Base-by-base conservation (phyloP, 2,113 vertebrate genomes). In the Aptenodytes forsteri region DNA sequence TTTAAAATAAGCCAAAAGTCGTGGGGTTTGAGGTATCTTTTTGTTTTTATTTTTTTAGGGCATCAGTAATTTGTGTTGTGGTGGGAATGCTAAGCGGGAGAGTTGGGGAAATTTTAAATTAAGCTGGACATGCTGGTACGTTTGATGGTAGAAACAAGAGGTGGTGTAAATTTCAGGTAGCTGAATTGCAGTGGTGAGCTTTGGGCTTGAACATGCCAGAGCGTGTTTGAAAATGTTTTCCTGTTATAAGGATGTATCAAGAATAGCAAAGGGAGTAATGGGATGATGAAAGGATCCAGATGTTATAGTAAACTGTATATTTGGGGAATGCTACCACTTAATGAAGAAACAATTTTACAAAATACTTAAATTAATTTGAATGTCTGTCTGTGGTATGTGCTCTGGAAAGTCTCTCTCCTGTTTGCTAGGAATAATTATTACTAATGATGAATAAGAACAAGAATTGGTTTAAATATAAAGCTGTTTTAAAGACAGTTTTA, bases 171-270 rank as follows among this genome's bases (percentile, higher is more conserved):
- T 93, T 97, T 96, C 80, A 87, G 49, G 55, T 83, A 94, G 75
- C 50, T 54, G 52, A 93, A 87, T 42, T 93, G 85, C 65, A 83
- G 84, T 75, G 67, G 71, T 2, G 36, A 86, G 64, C 71, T 89
- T 76, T 82, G 73, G 61, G 77, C 76, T 89, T 78, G 58, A 81
- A 85, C 95, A 49, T 93, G 96, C 86, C 71, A 90, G 95, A 92
- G 67, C 97, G 73, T 76, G 89, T 97, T 94, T 87, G 85, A 84
- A 97, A 97, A 76, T 94, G 75, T 96, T 97, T 97, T 84, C 80
- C 58, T 93, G 38, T 91, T 95, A 62, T n/a, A 83, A 71, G 50
- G 87, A 65, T 71, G 93, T 94, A 92, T 97, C 95, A 97, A 90
- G 93, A 95, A 92, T 81, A 96, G 85, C 54, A 70, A 92, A 83